These are phyloP conservation scores for Cylindroiulus punctatus DNA, from an alignment of 2,888 invertebrate genomes.

Conservation along the genomic window DNA sequence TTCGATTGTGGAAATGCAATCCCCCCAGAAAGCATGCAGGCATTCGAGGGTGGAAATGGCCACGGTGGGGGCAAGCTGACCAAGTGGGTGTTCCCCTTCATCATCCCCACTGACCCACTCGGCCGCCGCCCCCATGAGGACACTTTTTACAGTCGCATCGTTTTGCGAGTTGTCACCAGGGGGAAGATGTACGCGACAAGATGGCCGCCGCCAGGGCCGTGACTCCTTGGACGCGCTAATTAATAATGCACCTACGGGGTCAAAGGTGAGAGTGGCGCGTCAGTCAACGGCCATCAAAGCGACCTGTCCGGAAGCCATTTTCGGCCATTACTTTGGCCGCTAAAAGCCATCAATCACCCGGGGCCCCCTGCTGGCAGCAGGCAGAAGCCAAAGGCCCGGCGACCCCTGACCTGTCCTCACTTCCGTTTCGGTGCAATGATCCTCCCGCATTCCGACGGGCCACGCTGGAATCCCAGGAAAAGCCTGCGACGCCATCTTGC, in stretches of 20 bases:
- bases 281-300: neutral
- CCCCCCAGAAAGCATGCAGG: neutral
- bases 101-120: neutral
- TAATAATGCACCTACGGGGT: neutral
- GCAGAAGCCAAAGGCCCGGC: neutral
- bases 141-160: neutral
- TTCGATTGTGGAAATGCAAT: neutral
- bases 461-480: neutral
- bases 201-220: neutral
- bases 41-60: neutral
- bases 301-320: neutral
- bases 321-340: neutral
- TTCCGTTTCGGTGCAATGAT: neutral
- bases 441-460: neutral
- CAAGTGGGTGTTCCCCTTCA: neutral
- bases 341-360: neutral
- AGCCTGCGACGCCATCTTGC: neutral
- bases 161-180: neutral
- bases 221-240: neutral
- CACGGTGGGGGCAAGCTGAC: neutral
- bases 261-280: neutral
- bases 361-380: neutral
- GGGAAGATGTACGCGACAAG: neutral
- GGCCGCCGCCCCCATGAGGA: neutral
- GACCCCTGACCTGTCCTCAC: neutral